These are phyloP conservation scores for Planococcus citri DNA, from an alignment of 1,140 invertebrate genomes.

Conservation along the genomic window DNA sequence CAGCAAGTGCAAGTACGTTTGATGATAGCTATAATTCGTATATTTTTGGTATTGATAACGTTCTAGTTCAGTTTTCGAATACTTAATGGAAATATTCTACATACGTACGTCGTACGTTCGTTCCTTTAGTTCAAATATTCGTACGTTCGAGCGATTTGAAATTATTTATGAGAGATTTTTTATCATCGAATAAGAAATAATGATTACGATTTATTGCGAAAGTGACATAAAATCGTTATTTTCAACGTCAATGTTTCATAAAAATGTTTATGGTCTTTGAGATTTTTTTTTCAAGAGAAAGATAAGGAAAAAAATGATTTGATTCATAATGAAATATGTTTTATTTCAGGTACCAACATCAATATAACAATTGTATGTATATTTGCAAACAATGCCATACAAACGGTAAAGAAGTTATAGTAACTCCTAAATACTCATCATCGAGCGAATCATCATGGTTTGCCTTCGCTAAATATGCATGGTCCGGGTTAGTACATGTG, in stretches of 20 bases:
- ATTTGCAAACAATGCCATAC: slow-evolving; percentile 52
- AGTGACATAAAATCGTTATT: no score
- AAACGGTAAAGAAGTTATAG: slow-evolving; percentile 48
- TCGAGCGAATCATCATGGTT: slow-evolving; percentile 54
- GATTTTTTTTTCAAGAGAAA: no score
- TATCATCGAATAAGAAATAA: no score
- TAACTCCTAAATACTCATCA: slow-evolving; percentile 44
- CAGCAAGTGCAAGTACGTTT: slow-evolving; percentile 35
- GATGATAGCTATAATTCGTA: neutral
- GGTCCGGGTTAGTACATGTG: slow-evolving; percentile 52
- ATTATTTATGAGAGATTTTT: no score
- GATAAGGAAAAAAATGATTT: no score
- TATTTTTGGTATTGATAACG: no score
- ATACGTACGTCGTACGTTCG: neutral
- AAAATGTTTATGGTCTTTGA: no score
- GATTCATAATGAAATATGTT: neutral
- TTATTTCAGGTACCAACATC: slow-evolving; percentile 52
- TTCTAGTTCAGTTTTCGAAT: no score
- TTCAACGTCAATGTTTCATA: no score
- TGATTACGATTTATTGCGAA: no score
- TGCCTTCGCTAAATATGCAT: slow-evolving; percentile 61
- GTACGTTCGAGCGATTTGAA: no score
- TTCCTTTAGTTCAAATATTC: slow-evolving; percentile 1
- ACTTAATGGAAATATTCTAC: neutral
- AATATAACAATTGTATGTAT: slow-evolving; percentile 64